Base-by-base conservation (phyloP, 2,888 invertebrate genomes). In the Diloba caeruleocephala region DNA sequence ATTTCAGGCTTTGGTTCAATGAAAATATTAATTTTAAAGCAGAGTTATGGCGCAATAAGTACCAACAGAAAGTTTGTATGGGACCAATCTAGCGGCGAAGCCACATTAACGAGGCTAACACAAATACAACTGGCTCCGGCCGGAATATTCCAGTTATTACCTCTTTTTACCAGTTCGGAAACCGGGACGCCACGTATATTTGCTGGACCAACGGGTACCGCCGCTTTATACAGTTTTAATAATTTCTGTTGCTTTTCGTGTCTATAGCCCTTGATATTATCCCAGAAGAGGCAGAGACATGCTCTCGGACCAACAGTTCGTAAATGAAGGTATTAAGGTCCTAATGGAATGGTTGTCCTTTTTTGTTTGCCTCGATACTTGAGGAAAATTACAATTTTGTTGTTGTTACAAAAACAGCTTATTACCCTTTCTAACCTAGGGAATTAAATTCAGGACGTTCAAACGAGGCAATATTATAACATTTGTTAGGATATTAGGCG, bases 71-170 rank as follows among this genome's bases (percentile, higher is more conserved):
- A 71, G 52, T 71, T 70, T 51, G 67, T 64, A 58, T 53, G 68
- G 31, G 41, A 37, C 31, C 68, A 58, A 64, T 64, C 68, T 58
- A 58, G 36, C 53, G 29, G 53, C 34, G 55, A 34, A 41, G 32
- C 46, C 49, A 49, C 49, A 52, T 53, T 61, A 67, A 71, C 55
- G 56, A 48, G 52, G 53, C 61, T 36, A 56, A 68, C 65, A 71
- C 68, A 71, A 71, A 68, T 62, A 71, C 63, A 75, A 66, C 56
- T 38, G 57, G 43, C 52, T 66, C 45, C 39, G 48, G 38, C 58
- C 61, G 56, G 46, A 63, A 71, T 71, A 60, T 74, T 59, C 55
- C 65, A 46, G 70, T 66, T 71, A 55, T 69, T 69, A 48, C 58
- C 43, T 42, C 36, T 63, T 70, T 74, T 70, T 62, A 52, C 54